Evolutionary conservation across 2,113 vertebrate genomes (phyloP), one percentile per base, ranked within the genome.

Genomic region (Myotis yumanensis): DNA sequence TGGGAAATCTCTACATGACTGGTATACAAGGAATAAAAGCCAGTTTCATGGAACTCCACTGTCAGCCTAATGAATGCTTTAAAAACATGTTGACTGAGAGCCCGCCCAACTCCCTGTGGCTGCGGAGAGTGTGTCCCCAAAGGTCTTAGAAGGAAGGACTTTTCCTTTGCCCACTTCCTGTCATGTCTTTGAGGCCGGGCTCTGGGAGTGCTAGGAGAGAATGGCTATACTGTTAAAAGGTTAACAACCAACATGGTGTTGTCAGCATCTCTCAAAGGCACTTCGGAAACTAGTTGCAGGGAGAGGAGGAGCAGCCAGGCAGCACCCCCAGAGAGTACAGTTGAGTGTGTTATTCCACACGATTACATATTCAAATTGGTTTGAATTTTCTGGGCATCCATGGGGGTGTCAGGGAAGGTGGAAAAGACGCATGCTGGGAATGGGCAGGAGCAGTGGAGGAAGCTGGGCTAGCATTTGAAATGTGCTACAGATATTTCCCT

Each of bases 41-140:
- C 66, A 54, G 92, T 89, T 96, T 79, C 57, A 54, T 48, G 64
- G 57, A 86, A 95, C 69, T 89, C 35, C 20, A 30, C 30, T 96
- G 90, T 95, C 46, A 40, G 71, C 88, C 80, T 95, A 96, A 89
- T 57, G 57, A 88, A 88, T 52, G 69, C 75, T 96, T 94, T 90
- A 91, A 93, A 91, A 96, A 79, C 46, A 77, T 11, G 7, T 9
- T 30, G 69, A 92, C 54, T 94, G 85, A 89, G 64, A 93, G 51
- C 72, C 51, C 80, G 37, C 51, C 57, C 51, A 2, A 0, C 14
- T 28, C 9, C 30, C 62, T 86, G 20, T 8, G 43, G 64, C 79
- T 77, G 3, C 0, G 4, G 3, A 32, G 68, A 91, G 22, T 79
- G 30, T 75, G 20, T 52, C 54, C 37, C 2, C 5, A 4, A 51